Percentiles rank a stretch among this genome's conserved stretches.
These are phyloP conservation scores for Enteromius trimaculatus DNA, from an alignment of 2,797 vertebrate genomes.

Conservation along the genomic window DNA sequence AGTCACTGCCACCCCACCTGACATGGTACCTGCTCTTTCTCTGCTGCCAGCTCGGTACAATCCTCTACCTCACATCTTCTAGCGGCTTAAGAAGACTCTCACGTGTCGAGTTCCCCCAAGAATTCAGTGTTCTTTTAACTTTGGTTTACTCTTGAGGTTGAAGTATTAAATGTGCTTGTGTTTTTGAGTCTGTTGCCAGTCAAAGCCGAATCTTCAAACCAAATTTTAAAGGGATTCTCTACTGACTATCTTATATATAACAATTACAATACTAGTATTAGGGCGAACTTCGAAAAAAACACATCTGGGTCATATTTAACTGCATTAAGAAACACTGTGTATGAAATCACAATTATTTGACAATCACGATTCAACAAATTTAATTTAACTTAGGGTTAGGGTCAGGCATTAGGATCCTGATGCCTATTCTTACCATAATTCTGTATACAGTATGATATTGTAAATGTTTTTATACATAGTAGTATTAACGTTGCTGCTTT, in stretches of 20 bases:
- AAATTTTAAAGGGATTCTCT: slow-evolving; percentile 45
- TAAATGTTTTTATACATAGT: background rate
- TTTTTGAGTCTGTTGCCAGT: slow-evolving; percentile 52
- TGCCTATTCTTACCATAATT: background rate
- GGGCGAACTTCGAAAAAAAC: background rate
- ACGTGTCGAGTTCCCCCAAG: slow-evolving; percentile 62
- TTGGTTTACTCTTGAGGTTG: slow-evolving; percentile 54
- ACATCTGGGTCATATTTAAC: background rate
- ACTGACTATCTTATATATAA: background rate
- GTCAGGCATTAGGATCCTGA: background rate
- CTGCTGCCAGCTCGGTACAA: slow-evolving; percentile 70
- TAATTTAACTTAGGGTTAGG: background rate
- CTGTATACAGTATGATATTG: background rate
- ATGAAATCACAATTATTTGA: background rate
- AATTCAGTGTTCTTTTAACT: slow-evolving; percentile 70
- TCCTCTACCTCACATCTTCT: slow-evolving; percentile 81
- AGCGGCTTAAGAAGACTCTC: slow-evolving; percentile 61
- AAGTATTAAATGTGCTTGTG: slow-evolving; percentile 31
- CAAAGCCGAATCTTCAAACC: slow-evolving; percentile 44
- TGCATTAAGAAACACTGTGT: background rate
- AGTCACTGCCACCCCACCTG: slow-evolving; percentile 61
- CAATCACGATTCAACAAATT: background rate
- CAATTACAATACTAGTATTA: slow-evolving; percentile 9
- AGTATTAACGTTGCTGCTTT: background rate
- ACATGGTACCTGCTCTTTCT: slow-evolving; percentile 50